phyloP scores from a whole-genome alignment of 1,140 invertebrate genomes.

The Trinorchestia longiramus region DNA sequence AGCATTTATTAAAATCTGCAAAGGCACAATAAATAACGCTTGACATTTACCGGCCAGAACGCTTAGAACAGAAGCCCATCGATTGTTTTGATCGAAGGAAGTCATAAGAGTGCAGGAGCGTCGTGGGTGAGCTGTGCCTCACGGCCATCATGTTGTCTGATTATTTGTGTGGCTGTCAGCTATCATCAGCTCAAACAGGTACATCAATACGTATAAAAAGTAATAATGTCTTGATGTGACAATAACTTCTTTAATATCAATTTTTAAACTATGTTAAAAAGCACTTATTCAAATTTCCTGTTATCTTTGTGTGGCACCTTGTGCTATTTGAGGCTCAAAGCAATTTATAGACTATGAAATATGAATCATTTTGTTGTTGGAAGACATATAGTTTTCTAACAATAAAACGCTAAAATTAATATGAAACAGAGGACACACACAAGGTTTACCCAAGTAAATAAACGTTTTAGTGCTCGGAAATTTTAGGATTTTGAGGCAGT shows the following conservation, averaged over 20 bases:
- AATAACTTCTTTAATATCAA: neutral
- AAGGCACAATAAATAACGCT: neutral
- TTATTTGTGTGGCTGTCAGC: slow-evolving; percentile 34
- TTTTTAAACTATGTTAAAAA: too few species aligned
- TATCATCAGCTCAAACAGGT: neutral
- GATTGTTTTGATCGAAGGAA: slow-evolving; percentile 50
- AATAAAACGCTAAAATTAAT: too few species aligned
- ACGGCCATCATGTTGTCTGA: slow-evolving; percentile 7
- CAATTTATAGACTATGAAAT: too few species aligned
- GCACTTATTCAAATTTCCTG: too few species aligned
- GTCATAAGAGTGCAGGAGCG: neutral
- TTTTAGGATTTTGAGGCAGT: too few species aligned
- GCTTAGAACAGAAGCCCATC: neutral
- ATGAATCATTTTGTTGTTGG: too few species aligned
- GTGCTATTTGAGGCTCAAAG: too few species aligned
- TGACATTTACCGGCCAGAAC: neutral
- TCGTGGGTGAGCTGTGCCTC: neutral
- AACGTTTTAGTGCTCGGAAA: too few species aligned
- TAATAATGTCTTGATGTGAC: neutral
- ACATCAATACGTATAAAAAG: neutral
- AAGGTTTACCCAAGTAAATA: too few species aligned
- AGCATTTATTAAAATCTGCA: neutral
- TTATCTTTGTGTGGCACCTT: too few species aligned
- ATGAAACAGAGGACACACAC: too few species aligned
- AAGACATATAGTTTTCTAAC: too few species aligned